A percentile compares a stretch with the other conserved stretches of the same genome.
Conservation (phyloP, 2,888 invertebrate genomes). For the Hoplodrina blanda region DNA sequence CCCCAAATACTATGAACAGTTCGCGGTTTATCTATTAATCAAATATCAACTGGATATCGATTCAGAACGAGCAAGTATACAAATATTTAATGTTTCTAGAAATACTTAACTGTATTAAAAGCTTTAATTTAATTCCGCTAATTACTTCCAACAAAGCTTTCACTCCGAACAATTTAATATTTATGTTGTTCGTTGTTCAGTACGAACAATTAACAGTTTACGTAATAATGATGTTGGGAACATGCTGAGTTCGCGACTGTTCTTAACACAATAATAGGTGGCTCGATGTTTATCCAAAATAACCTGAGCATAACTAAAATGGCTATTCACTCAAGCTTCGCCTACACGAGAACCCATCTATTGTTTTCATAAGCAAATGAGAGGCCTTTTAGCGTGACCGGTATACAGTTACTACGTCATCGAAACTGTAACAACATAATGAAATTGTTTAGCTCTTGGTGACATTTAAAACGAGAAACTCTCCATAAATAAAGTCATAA, state of each 20-base stretch:
- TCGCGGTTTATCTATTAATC: constrained; percentile 21
- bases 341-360: constrained; percentile 49
- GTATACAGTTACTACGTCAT: constrained; percentile 29
- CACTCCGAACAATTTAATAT: constrained; percentile 42
- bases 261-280: constrained; percentile 50
- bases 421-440: constrained; percentile 36
- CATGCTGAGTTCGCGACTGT: constrained; percentile 34
- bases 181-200: constrained; percentile 37
- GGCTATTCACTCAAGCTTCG: constrained; percentile 58
- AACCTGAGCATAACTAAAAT: constrained; percentile 61
- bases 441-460: constrained; percentile 15
- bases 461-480: constrained; percentile 14
- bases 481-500: neutral
- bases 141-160: constrained; percentile 45
- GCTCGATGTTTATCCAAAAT: constrained; percentile 51
- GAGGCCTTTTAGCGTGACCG: constrained; percentile 45
- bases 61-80: constrained; percentile 2
- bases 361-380: constrained; percentile 66
- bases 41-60: constrained; percentile 16
- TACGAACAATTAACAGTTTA: constrained; percentile 51
- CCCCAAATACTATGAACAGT: constrained; percentile 3
- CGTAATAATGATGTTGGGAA: constrained; percentile 38
- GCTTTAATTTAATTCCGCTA: constrained; percentile 25
- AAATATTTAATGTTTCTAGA: constrained; percentile 15
- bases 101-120: constrained; percentile 33